Conservation (phyloP, 1,140 invertebrate species). For the Cherax destructor region DNA sequence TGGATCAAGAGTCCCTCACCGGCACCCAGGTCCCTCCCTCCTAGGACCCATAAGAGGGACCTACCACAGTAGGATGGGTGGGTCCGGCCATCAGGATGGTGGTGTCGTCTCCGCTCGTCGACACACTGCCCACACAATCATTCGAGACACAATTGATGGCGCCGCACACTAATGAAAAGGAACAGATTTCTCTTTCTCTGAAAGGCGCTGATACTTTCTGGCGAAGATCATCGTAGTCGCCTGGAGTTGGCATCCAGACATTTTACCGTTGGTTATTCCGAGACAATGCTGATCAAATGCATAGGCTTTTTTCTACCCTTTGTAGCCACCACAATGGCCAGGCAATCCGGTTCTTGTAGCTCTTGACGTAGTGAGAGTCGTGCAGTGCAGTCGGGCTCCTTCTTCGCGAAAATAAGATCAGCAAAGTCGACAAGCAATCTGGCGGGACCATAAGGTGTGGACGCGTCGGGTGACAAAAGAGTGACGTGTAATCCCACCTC, state of each 20-base stretch:
- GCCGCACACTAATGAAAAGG: conserved; percentile 18
- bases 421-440: conserved; percentile 1
- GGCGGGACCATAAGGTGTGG: conserved; percentile 18
- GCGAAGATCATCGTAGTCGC: neutral
- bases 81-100: too few species aligned
- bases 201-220: conserved; percentile 13
- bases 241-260: neutral
- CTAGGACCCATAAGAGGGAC: too few species aligned
- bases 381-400: too few species aligned
- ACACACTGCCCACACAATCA: conserved; percentile 27
- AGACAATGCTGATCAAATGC: too few species aligned
- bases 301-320: too few species aligned
- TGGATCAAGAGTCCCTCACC: too few species aligned
- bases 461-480: conserved; percentile 14
- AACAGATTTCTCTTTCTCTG: conserved; percentile 14
- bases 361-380: too few species aligned
- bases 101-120: neutral
- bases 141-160: conserved; percentile 15
- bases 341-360: too few species aligned
- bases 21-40: too few species aligned
- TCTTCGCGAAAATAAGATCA: neutral
- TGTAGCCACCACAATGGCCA: too few species aligned
- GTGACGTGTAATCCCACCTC: conserved; percentile 18
- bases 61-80: too few species aligned
- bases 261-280: neutral